Base-by-base conservation (phyloP, 1,140 invertebrate species). In the Mylabris phalerata region DNA sequence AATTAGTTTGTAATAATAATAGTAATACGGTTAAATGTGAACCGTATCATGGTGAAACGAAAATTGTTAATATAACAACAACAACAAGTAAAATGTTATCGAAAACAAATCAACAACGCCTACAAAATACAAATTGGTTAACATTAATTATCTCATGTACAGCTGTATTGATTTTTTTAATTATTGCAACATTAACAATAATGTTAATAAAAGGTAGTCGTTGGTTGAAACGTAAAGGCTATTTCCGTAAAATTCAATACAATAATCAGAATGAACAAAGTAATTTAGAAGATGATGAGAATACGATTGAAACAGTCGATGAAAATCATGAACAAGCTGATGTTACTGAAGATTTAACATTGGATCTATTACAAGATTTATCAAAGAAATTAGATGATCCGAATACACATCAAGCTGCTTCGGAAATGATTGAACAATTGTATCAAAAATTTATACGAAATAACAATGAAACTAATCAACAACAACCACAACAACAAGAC, bases 371-470 rank as follows among this genome's bases (percentile, higher is more conserved):
- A 45, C 82, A 82, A 63, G 81, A 82, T 51, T 75, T 90, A 2
- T 77, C 83, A 50, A 82, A 86, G 50, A 83, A 82, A 63, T 69
- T 89, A 2, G 84, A 87, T 57, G 84, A 86, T 68, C 88, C 87
- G 0, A 80, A 85, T 44, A 84, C 85, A 54, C 87, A 87, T 61
- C 80, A 83, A 43, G 84, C 88, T 65, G 87, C 87, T 1, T 77
- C 84, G 24, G 85, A 88, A 72, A 87, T 87, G 77, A 89, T 89
- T 49, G 87, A 89, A 66, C 84, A 87, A 59, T 72, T 90, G 2
- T 90, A 90, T 63, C 87, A 89, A 70, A 76, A 87, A 25, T 88
- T 89, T 46, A 87, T 88, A 66, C 82, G 87, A 1, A 84, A 87
- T 66, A 85, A 88, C 60, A 85, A 77, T 62, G 80, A 80, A 32